These are phyloP conservation scores for Acanthacorydalis orientalis DNA, from an alignment of 2,888 invertebrate species.

Conservation along the genomic window DNA sequence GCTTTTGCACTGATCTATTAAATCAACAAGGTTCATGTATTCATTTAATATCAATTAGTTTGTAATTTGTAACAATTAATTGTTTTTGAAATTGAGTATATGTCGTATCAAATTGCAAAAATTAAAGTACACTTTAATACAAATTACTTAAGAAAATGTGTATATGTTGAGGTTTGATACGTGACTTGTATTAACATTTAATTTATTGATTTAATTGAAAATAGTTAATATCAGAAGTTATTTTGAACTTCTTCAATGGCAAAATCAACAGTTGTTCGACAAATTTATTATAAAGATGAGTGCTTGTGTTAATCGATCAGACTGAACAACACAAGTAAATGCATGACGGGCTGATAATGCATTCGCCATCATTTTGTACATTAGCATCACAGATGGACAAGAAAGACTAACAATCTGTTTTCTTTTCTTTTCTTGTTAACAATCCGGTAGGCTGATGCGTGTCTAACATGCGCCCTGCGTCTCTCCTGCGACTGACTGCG, in stretches of 20 bases:
- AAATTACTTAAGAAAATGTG: too few relatives aligned
- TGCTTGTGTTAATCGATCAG: not conserved
- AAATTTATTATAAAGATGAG: too few relatives aligned
- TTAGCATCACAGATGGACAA: not conserved
- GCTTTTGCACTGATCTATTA: not conserved
- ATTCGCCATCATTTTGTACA: not conserved
- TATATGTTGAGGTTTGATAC: too few relatives aligned
- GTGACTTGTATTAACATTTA: too few relatives aligned
- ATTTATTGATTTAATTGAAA: too few relatives aligned
- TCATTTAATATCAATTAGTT: not conserved
- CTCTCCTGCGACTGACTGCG: conserved; percentile 21
- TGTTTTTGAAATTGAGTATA: too few relatives aligned
- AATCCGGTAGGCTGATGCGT: conserved; percentile 25
- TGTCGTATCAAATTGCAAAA: too few relatives aligned
- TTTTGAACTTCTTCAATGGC: too few relatives aligned
- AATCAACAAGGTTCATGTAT: not conserved
- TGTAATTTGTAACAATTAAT: not conserved
- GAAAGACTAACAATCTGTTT: conserved; percentile 26
- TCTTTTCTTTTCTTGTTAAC: conserved; percentile 25
- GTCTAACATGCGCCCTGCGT: conserved; percentile 15
- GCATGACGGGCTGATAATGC: not conserved
- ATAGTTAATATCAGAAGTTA: too few relatives aligned
- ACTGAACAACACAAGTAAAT: not conserved
- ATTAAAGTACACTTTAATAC: too few relatives aligned
- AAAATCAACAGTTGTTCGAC: too few relatives aligned